Conservation (phyloP, 2,888 invertebrate species). For the Acanthopleura granulata region DNA sequence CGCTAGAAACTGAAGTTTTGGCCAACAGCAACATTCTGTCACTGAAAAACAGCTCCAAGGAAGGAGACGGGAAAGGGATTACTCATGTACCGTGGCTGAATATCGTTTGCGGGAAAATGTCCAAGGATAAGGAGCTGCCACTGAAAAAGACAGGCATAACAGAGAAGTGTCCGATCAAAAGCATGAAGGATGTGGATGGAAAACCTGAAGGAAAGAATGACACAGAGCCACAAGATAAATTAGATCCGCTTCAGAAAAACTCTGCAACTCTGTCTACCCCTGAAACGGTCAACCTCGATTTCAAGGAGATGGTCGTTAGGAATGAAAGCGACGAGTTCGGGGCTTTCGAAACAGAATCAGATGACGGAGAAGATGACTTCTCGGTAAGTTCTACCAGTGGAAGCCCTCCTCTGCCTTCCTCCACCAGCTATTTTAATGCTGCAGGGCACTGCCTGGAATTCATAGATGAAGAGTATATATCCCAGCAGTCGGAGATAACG, state of each 20-base stretch:
- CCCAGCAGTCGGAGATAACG: background rate
- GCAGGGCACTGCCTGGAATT: background rate
- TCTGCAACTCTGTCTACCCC: no score
- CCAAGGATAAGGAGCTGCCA: background rate
- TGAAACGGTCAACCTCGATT: no score
- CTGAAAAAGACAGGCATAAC: background rate
- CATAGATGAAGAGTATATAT: background rate
- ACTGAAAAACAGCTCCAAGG: background rate
- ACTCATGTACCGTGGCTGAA: conserved; percentile 7
- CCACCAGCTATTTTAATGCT: background rate
- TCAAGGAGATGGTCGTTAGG: no score
- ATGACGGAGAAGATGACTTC: background rate
- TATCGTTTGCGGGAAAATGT: conserved; percentile 7
- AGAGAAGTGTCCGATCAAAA: background rate
- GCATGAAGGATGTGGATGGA: no score
- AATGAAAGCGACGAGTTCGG: background rate
- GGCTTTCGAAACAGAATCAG: background rate
- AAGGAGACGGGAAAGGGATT: background rate
- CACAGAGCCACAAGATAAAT: no score
- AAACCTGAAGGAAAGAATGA: no score
- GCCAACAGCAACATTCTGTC: background rate
- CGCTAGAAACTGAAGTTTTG: background rate
- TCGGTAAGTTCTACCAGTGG: background rate
- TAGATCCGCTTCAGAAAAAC: no score
- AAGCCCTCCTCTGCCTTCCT: background rate